phyloP scores from a whole-genome alignment of 2,888 invertebrate genomes.

The Microchrysa polita region DNA sequence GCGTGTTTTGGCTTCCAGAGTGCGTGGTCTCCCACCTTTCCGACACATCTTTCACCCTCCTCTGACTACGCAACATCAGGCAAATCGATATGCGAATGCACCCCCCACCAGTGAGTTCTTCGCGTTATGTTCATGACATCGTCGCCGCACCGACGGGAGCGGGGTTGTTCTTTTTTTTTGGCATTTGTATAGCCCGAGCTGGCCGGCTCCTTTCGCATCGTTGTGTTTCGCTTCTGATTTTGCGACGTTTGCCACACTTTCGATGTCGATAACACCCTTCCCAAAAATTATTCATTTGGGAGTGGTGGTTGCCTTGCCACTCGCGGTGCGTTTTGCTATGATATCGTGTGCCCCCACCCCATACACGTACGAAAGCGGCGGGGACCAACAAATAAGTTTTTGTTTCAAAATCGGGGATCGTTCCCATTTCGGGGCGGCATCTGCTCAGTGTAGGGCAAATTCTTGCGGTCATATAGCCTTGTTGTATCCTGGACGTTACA shows the following conservation, averaged over 20 bases:
- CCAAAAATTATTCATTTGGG: constrained; percentile 18
- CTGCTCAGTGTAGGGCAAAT: constrained; percentile 34
- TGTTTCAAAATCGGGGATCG: constrained; percentile 44
- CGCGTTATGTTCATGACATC: no score
- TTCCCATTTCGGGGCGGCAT: constrained; percentile 38
- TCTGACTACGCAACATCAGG: no score
- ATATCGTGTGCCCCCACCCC: constrained; percentile 38
- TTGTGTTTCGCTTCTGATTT: not conserved
- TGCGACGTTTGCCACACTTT: not conserved
- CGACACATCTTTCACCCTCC: not conserved
- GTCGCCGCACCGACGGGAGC: not conserved
- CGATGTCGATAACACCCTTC: constrained; percentile 29
- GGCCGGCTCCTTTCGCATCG: not conserved
- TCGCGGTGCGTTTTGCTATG: constrained; percentile 20
- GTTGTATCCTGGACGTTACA: not conserved
- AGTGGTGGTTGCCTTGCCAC: constrained; percentile 37
- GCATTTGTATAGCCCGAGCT: not conserved
- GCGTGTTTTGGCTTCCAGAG: no score
- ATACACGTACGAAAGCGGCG: constrained; percentile 25
- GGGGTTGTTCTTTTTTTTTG: constrained; percentile 5
- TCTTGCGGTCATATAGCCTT: constrained; percentile 5
- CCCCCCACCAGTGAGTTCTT: not conserved
- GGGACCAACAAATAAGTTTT: constrained; percentile 48
- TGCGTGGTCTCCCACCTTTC: not conserved
- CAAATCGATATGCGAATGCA: not conserved